Evolutionary conservation across 1,140 invertebrate genomes (phyloP), one percentile per base, ranked within the genome.

Genomic region (Littorina saxatilis): DNA sequence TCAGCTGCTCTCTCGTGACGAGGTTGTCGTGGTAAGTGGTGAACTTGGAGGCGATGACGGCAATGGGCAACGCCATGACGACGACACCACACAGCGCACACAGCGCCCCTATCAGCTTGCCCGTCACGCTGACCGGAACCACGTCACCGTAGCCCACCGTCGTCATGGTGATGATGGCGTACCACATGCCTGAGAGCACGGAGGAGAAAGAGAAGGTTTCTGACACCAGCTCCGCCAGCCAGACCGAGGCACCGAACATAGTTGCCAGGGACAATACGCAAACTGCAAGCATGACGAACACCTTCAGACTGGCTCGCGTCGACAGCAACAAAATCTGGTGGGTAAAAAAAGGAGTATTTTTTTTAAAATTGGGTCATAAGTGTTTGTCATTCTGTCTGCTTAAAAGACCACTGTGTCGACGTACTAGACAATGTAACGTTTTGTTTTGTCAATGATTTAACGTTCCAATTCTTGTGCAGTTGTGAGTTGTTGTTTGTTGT

Each of bases 141-240:
- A 99, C 98, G 94, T 99, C 98, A 93, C 98, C 98, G 94, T 99
- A 99, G 82, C 98, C 98, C 89, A 99, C 97, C 87, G 97, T 99
- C 90, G 98, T 99, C 97, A 99, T 99, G 91, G 98, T 99, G 94
- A 91, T 83, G 68, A 89, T 68, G 2, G 88, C 91, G 98, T 97
- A 99, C 98, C 98, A 99, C 94, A 99, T 93, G 23, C 97, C 97
- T 80, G 97, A 93, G 13, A 97, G 98, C 94, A 99, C 99, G 93
- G 96, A 98, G 29, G 87, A 73, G 23, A 87, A 80, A 15, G 81
- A 82, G n/a, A 82, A 79, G 78, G 88, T 87, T 13, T 86, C 70
- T 17, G 84, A 23, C 2, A 88, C 85, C n/a, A 82, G 81, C 17
- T 88, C 83, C 4, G 83, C 40, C 20, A 89, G 52, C n/a, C 87